Evolutionary conservation across 1,140 invertebrate genomes (phyloP).

Genomic region (Zophobas atratus): DNA sequence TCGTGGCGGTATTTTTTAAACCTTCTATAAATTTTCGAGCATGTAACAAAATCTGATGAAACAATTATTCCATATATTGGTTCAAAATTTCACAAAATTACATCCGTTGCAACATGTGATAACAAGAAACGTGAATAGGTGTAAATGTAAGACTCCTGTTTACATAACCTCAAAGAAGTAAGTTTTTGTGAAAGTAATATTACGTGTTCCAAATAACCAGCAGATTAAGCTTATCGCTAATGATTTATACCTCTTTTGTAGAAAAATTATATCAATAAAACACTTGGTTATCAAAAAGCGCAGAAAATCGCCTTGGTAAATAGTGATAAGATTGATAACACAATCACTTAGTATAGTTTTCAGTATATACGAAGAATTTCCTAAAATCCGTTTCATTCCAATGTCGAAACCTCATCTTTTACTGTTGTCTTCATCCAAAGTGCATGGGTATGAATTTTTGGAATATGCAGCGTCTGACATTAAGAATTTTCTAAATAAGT

Average conservation of each 20-base stretch:
- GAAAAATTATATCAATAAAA: neutral
- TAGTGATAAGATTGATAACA: neutral
- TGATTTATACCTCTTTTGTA: too few relatives aligned
- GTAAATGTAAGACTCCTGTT: neutral
- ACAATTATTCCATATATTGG: too few relatives aligned
- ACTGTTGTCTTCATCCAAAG: conserved; percentile 79
- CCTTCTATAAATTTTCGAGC: too few relatives aligned
- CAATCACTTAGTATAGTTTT: neutral
- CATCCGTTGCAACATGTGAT: too few relatives aligned
- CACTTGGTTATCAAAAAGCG: neutral
- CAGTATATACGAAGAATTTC: conserved; percentile 13
- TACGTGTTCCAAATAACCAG: too few relatives aligned
- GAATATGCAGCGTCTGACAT: conserved; percentile 79
- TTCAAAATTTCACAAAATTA: too few relatives aligned
- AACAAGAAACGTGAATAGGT: neutral
- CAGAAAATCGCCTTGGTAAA: too few relatives aligned
- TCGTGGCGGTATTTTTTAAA: too few relatives aligned
- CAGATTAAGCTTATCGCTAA: too few relatives aligned
- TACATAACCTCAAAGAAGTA: conserved; percentile 31
- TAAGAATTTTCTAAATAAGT: conserved; percentile 76
- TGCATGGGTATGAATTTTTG: conserved; percentile 77
- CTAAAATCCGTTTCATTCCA: neutral
- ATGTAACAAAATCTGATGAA: too few relatives aligned
- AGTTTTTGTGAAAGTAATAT: neutral
- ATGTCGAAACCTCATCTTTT: conserved; percentile 67